These are phyloP conservation scores for Streptopelia turtur DNA, from an alignment of 2,797 vertebrate species.

Conservation along the genomic window DNA sequence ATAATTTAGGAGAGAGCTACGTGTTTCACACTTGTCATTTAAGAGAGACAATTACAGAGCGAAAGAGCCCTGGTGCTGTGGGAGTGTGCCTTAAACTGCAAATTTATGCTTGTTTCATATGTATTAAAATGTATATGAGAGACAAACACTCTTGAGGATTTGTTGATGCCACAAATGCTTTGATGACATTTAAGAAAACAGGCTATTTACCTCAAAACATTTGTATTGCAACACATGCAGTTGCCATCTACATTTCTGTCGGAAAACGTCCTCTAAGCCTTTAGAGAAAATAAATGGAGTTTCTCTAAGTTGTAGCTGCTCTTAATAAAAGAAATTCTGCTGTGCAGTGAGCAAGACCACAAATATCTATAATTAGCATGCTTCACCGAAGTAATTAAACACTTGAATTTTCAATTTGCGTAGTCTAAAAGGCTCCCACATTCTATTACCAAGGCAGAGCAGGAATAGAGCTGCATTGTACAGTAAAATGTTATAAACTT, in stretches of 20 bases:
- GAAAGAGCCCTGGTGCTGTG: neutral
- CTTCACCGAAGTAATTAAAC: constrained; percentile 28
- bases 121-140: neutral
- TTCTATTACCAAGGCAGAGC: neutral
- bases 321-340: constrained; percentile 8
- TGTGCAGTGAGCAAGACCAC: neutral
- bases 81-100: neutral
- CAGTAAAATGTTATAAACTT: too few species aligned
- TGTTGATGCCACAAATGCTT: constrained; percentile 41
- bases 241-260: neutral
- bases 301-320: constrained; percentile 25
- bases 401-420: neutral
- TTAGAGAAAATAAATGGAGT: constrained; percentile 45
- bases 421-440: neutral
- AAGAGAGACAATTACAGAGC: neutral
- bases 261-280: constrained; percentile 31
- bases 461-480: neutral
- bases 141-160: neutral
- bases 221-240: constrained; percentile 19
- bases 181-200: constrained; percentile 44
- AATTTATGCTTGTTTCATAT: neutral
- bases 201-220: constrained; percentile 47
- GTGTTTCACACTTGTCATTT: constrained; percentile 25
- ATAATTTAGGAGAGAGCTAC: constrained; percentile 32
- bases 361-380: constrained; percentile 6